phyloP scores from a whole-genome alignment of 2,113 vertebrate species.

The Sapajus apella region DNA sequence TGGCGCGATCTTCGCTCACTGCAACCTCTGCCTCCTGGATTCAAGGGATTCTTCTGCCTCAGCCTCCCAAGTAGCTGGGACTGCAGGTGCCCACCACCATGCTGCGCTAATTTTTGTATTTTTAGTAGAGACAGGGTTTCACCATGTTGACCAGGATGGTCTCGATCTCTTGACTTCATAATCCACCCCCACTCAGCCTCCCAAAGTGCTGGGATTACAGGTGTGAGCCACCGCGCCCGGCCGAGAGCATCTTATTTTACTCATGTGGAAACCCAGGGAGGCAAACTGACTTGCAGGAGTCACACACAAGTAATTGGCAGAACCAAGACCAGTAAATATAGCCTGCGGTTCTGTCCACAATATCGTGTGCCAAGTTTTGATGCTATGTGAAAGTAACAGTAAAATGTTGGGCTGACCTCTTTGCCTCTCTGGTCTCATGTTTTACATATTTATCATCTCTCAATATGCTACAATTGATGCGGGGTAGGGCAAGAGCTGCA shows the following conservation, averaged over 20 bases:
- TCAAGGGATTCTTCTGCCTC: too few relatives aligned
- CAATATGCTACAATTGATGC: not conserved
- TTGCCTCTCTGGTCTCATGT: not conserved
- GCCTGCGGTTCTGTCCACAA: not conserved
- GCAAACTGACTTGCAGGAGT: not conserved
- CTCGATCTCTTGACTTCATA: too few relatives aligned
- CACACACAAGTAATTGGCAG: not conserved
- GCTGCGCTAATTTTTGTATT: too few relatives aligned
- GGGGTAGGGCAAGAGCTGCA: not conserved
- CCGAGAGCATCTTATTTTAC: slow-evolving; percentile 17
- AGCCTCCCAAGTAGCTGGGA: too few relatives aligned
- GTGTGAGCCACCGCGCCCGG: too few relatives aligned
- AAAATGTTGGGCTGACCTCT: not conserved
- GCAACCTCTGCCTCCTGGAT: too few relatives aligned
- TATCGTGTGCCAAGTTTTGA: not conserved
- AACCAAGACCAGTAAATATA: not conserved
- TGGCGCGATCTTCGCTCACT: too few relatives aligned
- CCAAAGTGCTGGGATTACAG: too few relatives aligned
- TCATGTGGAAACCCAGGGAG: not conserved
- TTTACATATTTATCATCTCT: slow-evolving; percentile 20
- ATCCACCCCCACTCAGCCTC: too few relatives aligned
- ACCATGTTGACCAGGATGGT: too few relatives aligned
- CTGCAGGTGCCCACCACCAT: too few relatives aligned
- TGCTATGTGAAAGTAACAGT: not conserved
- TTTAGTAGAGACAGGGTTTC: too few relatives aligned